Base-by-base conservation (phyloP, 30 jellyfish, hydroid and myxozoan species). In the Chrysaora quinquecirrha region DNA sequence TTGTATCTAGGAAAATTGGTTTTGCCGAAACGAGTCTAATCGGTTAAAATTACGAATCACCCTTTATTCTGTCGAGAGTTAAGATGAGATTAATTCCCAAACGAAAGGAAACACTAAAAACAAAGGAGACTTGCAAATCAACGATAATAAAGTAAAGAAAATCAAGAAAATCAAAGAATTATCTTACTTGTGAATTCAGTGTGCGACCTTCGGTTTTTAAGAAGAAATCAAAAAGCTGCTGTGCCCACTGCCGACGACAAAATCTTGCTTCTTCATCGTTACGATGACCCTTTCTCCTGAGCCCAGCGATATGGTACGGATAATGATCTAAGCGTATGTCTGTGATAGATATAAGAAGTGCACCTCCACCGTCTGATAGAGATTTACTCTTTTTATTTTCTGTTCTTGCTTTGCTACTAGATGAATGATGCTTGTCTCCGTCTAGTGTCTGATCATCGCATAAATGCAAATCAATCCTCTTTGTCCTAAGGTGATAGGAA, bases 271-370 rank as follows among this genome's bases (percentile, higher is more conserved):
- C 95, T 25, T 94, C 99, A 52, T 87, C 95, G 32, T n/a, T 32
- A 67, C 87, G 50, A 19, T 48, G 79, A 0, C 74, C 88, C 22
- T 63, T 87, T 48, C 99, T 62, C 48, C 80, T 61, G 35, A 83
- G 52, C 27, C 97, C 97, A 29, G 95, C 97, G 43, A 94, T 90
- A 74, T 94, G 99, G 62, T 94, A 94, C 21, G 99, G 99, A 66
- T 89, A 94, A 60, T 94, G 99, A 76, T 94, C 97, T 22, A 94
- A 56, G n/a, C 84, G 14, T 34, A 94, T 54, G 31, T 94, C 79
- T 0, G 50, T 50, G 21, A 94, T 73, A 10, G 96, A 83, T n/a
- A 94, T 76, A 47, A 88, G 88, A 27, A 94, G 83, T 0, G 99
- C 99, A 1, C 97, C 99, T 0, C 97, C 93, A 4, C 80, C 32